Conservation (phyloP, 1,140 invertebrate species). For the Latrodectus geometricus region DNA sequence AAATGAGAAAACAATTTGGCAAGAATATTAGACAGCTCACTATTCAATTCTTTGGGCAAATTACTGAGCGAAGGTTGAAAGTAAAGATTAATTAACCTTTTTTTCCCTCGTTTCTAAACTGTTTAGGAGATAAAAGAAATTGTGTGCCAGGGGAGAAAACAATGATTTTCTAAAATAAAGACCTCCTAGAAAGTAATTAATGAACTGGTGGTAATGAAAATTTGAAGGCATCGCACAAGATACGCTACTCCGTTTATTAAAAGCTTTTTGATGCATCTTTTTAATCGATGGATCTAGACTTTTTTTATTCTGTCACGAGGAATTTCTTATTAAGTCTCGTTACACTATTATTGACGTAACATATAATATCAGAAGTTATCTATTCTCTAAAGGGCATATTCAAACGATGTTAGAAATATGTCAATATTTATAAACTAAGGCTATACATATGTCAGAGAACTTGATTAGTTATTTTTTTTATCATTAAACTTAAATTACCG, state of each 20-base stretch:
- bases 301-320: not conserved
- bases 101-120: not conserved
- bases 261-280: not conserved
- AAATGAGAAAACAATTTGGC: not conserved
- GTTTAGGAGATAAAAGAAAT: not conserved
- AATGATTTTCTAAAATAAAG: constrained; percentile 1
- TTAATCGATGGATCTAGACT: not conserved
- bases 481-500: no score
- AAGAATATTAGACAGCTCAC: not conserved
- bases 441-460: no score
- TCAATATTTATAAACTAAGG: no score
- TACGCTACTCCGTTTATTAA: not conserved
- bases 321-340: not conserved
- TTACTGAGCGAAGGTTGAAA: not conserved
- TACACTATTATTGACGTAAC: no score
- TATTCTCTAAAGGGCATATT: no score
- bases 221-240: not conserved
- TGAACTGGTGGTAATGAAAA: not conserved
- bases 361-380: no score
- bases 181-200: not conserved
- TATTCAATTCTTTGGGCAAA: not conserved
- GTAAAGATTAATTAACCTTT: not conserved
- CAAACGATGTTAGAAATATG: no score
- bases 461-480: no score
- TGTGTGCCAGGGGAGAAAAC: not conserved